Evolutionary conservation across 2,797 vertebrate species (phyloP).

Genomic region (Coilia nasus): DNA sequence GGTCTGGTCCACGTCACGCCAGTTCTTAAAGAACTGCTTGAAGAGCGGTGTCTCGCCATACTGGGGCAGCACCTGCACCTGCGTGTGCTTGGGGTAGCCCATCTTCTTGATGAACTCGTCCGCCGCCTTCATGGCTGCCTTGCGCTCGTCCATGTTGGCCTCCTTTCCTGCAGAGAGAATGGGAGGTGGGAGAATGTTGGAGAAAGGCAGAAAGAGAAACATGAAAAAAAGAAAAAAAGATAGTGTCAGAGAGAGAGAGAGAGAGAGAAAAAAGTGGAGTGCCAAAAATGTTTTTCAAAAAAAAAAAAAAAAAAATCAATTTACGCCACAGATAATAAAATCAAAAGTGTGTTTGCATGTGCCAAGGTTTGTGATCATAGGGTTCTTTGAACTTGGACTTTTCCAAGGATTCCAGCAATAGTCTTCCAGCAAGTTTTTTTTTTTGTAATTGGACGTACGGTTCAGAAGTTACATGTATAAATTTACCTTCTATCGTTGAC

Average conservation of each 20-base stretch:
- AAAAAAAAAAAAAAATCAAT: too few species aligned
- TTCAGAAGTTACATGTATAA: too few species aligned
- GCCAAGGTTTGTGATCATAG: too few species aligned
- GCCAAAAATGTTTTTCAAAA: background rate
- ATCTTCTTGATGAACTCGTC: conserved; percentile 97
- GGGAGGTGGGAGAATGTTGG: too few species aligned
- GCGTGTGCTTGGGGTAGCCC: conserved; percentile 91
- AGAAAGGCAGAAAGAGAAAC: too few species aligned
- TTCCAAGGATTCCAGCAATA: too few species aligned
- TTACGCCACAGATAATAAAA: background rate
- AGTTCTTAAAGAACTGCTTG: conserved; percentile 99
- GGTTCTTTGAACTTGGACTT: too few species aligned
- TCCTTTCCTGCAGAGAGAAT: conserved; percentile 78
- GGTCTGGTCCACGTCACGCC: conserved; percentile 91
- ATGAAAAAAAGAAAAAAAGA: background rate
- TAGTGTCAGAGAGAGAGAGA: background rate
- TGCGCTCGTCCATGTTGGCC: conserved; percentile 91
- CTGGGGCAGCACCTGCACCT: conserved; percentile 94
- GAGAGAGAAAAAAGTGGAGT: background rate
- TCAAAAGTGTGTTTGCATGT: too few species aligned
- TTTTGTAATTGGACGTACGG: too few species aligned
- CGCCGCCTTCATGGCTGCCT: conserved; percentile 88
- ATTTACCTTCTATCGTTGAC: too few species aligned
- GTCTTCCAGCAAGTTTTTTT: too few species aligned
- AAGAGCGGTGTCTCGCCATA: conserved; percentile 94